These are phyloP conservation scores for Aphidius ervi DNA, from an alignment of 1,140 invertebrate genomes.

Conservation along the genomic window DNA sequence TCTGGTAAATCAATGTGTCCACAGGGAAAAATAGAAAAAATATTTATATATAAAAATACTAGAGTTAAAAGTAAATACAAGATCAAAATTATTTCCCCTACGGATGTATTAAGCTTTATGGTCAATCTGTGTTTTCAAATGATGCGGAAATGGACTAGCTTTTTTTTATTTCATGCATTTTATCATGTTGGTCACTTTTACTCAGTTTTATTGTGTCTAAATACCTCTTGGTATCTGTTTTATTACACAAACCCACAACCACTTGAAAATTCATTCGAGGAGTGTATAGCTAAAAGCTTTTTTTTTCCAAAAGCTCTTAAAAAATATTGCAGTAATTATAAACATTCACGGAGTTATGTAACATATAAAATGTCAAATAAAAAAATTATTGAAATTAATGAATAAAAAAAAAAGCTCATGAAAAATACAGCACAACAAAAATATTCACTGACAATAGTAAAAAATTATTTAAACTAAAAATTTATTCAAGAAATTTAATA, in stretches of 20 bases:
- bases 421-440: too few relatives aligned
- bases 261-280: neutral
- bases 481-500: too few relatives aligned
- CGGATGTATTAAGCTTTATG: conserved; percentile 51
- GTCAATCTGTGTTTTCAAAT: conserved; percentile 37
- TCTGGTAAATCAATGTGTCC: conserved; percentile 15
- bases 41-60: conserved; percentile 23
- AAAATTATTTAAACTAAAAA: too few relatives aligned
- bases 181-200: conserved; percentile 42
- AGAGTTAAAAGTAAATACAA: conserved; percentile 12
- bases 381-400: neutral
- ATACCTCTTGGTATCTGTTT: conserved; percentile 18
- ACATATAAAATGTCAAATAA: neutral
- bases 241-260: conserved; percentile 14
- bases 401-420: too few relatives aligned
- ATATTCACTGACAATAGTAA: too few relatives aligned
- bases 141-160: conserved; percentile 47
- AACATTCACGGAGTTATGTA: too few relatives aligned
- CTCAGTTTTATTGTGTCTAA: conserved; percentile 9
- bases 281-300: too few relatives aligned
- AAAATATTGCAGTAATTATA: neutral
- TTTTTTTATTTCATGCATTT: conserved; percentile 34
- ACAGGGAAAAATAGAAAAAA: conserved; percentile 10
- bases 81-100: conserved; percentile 31
- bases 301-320: neutral